phyloP scores from a whole-genome alignment of 53 echinoderm and acorn worm genomes.

The Antedon mediterranea region DNA sequence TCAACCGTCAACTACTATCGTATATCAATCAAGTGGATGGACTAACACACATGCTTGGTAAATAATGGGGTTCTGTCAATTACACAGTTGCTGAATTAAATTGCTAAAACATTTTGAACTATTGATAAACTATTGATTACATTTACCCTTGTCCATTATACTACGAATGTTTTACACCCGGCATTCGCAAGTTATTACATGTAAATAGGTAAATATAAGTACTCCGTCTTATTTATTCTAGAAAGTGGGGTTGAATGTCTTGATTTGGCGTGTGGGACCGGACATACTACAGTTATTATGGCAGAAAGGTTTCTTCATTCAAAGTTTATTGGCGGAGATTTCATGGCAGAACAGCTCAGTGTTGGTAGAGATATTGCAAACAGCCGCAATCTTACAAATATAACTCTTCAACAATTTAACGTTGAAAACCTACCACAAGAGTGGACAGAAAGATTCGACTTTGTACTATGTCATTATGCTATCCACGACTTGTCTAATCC shows the following conservation, averaged over 20 bases:
- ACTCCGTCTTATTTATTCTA: background rate
- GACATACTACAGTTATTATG: background rate
- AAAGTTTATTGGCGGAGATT: background rate
- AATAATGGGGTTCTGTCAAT: background rate
- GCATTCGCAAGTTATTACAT: too few species aligned
- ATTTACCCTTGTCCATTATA: too few species aligned
- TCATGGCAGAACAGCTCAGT: background rate
- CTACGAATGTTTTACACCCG: too few species aligned
- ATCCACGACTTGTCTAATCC: background rate
- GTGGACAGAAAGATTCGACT: background rate
- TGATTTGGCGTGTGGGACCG: background rate
- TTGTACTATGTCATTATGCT: background rate
- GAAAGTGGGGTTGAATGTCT: background rate
- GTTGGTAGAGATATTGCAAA: background rate
- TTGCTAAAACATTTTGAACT: too few species aligned
- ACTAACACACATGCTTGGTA: background rate
- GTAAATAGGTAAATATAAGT: too few species aligned
- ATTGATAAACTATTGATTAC: too few species aligned
- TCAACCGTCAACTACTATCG: background rate
- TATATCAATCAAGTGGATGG: background rate
- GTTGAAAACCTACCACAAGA: background rate
- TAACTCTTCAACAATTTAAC: background rate
- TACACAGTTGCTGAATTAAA: too few species aligned
- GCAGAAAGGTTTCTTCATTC: background rate
- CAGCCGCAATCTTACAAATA: background rate